Base-by-base conservation (phyloP, 2,797 vertebrate genomes). In the Premnoplex brunnescens region DNA sequence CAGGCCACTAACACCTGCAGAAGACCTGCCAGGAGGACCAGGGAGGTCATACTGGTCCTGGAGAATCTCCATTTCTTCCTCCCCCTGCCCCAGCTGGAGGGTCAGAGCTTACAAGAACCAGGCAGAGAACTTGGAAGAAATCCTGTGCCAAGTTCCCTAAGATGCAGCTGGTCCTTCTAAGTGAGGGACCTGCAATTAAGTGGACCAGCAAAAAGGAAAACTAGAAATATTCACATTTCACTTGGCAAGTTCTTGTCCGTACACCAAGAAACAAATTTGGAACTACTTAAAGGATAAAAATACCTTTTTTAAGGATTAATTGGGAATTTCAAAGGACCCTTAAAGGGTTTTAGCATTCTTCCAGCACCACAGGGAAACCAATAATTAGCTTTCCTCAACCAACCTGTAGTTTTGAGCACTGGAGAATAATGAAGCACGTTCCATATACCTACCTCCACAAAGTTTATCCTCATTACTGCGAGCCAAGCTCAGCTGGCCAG, bases 341-440 rank as follows among this genome's bases (percentile, higher is more conserved):
- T 85, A 89, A 75, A 85, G 28, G 32, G 30, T 59, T 94, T 94
- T 66, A 91, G 26, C 27, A 48, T 89, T 74, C 11, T 77, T 89
- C 34, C 41, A 91, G 46, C 68, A 64, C 79, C 62, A 82, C 55
- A 59, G 74, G 63, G 43, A 85, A 94, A 82, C 55, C 63, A 91
- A 37, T 67, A 76, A 94, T 92, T 91, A 88, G 22, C 63, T 92
- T 88, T 82, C 68, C 73, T 81, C 34, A 39, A 63, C 54, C 79
- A 74, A 27, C 14, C 36, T 76, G 30, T 48, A 66, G 46, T 84
- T 88, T 13, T 41, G 39, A 84, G 59, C 30, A 37, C 30, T 48
- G 21, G 59, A 76, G 79, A 91, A 67, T 41, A 20, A 69, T 73
- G 37, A 90, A 91, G 27, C 23, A 44, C 21, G 9, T 94, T 83